Evolutionary conservation across 2,797 vertebrate genomes (phyloP), one percentile per base, ranked within the genome.

Genomic region (Malacoctenus gilli): DNA sequence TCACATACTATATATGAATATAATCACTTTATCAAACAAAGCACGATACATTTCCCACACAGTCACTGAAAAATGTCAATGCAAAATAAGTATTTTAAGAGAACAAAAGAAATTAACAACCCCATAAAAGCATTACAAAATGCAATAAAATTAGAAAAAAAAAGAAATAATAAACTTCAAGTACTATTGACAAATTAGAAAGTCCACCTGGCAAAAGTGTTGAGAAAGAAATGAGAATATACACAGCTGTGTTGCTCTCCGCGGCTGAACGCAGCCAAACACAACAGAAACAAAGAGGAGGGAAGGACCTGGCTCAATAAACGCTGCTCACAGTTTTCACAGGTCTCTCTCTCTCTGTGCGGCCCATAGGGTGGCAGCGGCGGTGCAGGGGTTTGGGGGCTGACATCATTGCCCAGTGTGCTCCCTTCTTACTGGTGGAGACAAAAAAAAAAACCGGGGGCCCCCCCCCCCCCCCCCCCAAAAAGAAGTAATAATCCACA

Each of bases 141-240:
- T 92, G 92, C 87, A 92, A 91, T 85, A 92, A 86, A 85, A 68
- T 60, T 89, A 87, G 91, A 89, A 88, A 87, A 92, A 41, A n/a
- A 90, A 87, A 91, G 88, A 88, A 88, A 92, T 91, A 88, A 89
- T 90, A 92, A 94, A 91, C 83, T 97, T 98, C 95, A 98, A 98
- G 96, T 96, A 96, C 94, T 95, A 95, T 94, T 65, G 90, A 96
- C 93, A 94, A 85, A 89, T 58, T 46, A 60, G 92, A 93, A 28
- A 92, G 93, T 95, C 93, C 90, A 86, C 91, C 92, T 93, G 92
- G 94, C 93, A 94, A 93, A 83, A 35, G n/a, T n/a, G n/a, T n/a
- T n/a, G n/a, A n/a, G n/a, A n/a, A n/a, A n/a, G n/a, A n/a, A n/a
- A n/a, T n/a, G 55, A 78, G 75, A 83, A 85, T 90, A 85, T 83